Evolutionary conservation across 2,113 vertebrate species (phyloP).

Genomic region (Sebastes fasciatus): DNA sequence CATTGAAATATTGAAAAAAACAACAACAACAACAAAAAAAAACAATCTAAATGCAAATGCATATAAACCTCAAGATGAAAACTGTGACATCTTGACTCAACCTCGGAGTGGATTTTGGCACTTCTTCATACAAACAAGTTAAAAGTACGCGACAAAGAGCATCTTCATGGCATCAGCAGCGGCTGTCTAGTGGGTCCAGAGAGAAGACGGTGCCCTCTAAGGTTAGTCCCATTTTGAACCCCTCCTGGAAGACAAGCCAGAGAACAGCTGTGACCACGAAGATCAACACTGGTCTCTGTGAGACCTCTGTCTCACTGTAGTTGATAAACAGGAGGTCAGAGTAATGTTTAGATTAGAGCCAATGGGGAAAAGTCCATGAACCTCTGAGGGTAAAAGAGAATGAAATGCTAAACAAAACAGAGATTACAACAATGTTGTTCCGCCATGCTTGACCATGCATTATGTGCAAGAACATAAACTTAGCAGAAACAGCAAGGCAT

Average conservation of each 20-base stretch:
- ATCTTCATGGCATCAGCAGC: constrained; percentile 89
- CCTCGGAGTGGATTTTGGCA: constrained; percentile 80
- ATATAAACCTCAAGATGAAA: constrained; percentile 80
- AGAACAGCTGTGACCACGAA: constrained; percentile 10
- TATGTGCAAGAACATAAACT: neutral
- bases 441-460: constrained; percentile 26
- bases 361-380: neutral
- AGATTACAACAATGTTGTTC: neutral
- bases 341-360: neutral
- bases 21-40: constrained; percentile 63
- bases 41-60: constrained; percentile 80
- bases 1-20: constrained; percentile 75
- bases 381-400: neutral
- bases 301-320: neutral
- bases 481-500: constrained; percentile 6
- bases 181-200: constrained; percentile 94
- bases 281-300: neutral
- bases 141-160: constrained; percentile 65
- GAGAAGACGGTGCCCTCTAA: constrained; percentile 97
- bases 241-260: constrained; percentile 91
- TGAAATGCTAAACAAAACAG: neutral
- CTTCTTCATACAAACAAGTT: constrained; percentile 82
- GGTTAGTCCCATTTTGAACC: constrained; percentile 99
- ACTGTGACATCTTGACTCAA: constrained; percentile 70
- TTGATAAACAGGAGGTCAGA: neutral